These are phyloP conservation scores for Danionella cerebrum DNA, from an alignment of 2,113 vertebrate genomes.

Conservation along the genomic window DNA sequence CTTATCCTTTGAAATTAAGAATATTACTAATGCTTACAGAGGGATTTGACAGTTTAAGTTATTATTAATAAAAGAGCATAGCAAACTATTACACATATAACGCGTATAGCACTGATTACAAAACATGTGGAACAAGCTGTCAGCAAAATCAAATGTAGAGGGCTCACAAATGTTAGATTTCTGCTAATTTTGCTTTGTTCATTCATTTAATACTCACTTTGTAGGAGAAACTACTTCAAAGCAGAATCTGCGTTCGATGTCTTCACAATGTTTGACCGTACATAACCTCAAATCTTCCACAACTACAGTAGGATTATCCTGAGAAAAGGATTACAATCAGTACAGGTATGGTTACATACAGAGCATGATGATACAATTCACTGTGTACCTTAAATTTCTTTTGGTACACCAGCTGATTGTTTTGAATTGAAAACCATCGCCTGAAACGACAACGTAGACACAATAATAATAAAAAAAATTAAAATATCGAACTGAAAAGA, in stretches of 20 bases:
- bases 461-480: background rate
- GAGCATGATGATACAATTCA: background rate
- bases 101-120: too few species aligned
- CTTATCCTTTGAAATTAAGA: too few species aligned
- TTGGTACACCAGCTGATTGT: constrained; percentile 98
- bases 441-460: constrained; percentile 60
- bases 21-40: too few species aligned
- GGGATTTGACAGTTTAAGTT: too few species aligned
- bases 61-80: too few species aligned
- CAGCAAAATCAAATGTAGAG: too few species aligned
- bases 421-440: constrained; percentile 99
- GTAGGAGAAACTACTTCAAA: constrained; percentile 97
- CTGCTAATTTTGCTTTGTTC: too few species aligned
- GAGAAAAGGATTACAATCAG: background rate
- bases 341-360: background rate
- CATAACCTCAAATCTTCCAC: constrained; percentile 92
- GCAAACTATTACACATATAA: too few species aligned
- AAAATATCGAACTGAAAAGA: background rate
- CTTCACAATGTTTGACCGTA: constrained; percentile 94
- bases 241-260: constrained; percentile 92
- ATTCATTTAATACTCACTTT: constrained; percentile 87
- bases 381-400: constrained; percentile 96
- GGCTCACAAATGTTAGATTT: too few species aligned
- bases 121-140: too few species aligned
- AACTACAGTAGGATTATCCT: constrained; percentile 96